These are phyloP conservation scores for Bedellia somnulentella DNA, from an alignment of 2,888 invertebrate genomes.

Conservation along the genomic window DNA sequence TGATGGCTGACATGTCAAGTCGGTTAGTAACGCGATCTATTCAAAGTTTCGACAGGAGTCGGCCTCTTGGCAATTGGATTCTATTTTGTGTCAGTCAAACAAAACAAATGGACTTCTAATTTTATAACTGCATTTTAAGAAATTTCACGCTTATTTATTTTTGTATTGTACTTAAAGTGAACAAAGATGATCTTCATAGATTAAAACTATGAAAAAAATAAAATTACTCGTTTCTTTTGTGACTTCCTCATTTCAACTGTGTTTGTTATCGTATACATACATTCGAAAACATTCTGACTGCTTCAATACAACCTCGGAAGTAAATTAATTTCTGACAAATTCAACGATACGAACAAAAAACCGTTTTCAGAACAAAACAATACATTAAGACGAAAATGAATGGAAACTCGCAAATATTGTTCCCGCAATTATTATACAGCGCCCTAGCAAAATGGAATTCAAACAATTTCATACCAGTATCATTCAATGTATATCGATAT, in stretches of 20 bases:
- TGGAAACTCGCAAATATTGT: conserved; percentile 22
- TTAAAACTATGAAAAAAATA: no score
- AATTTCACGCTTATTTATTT: no score
- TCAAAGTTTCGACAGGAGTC: conserved; percentile 10
- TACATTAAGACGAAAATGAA: conserved; percentile 22
- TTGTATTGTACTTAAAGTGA: no score
- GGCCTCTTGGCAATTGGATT: conserved; percentile 21
- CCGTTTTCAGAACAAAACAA: conserved; percentile 25
- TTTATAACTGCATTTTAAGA: no score
- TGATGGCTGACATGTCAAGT: conserved; percentile 18
- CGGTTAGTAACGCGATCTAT: conserved; percentile 16
- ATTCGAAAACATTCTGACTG: no score
- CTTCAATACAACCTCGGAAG: conserved; percentile 23
- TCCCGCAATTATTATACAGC: conserved; percentile 38
- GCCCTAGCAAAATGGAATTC: conserved; percentile 23
- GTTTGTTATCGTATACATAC: no score
- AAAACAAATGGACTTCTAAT: conserved; percentile 7
- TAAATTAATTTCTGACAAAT: conserved; percentile 42
- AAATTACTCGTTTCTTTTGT: no score
- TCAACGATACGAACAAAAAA: conserved; percentile 31
- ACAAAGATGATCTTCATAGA: no score
- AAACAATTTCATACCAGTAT: conserved; percentile 14
- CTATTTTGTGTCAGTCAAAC: conserved; percentile 17
- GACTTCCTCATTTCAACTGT: no score
- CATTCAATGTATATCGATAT: no score